These are phyloP conservation scores for Phaethornis superciliosus DNA, from an alignment of 2,113 vertebrate species.

Conservation along the genomic window DNA sequence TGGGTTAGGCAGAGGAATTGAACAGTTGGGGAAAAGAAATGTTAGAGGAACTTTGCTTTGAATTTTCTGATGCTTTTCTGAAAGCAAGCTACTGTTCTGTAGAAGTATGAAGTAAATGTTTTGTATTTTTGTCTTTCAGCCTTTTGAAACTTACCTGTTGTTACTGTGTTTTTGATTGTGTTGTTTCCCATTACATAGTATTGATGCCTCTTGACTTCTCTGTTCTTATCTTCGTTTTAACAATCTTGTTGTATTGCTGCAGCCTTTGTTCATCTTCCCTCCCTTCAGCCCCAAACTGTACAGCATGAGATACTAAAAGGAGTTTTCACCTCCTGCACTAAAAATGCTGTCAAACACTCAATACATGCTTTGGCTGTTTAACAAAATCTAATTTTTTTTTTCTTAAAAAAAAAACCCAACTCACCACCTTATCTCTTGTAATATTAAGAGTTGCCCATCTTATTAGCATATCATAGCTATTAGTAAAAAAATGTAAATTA, in stretches of 20 bases:
- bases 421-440: neutral
- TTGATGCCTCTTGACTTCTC: neutral
- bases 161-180: neutral
- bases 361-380: neutral
- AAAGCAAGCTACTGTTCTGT: neutral
- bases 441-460: neutral
- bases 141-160: neutral
- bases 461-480: neutral
- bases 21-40: neutral
- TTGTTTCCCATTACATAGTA: neutral
- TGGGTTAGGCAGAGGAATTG: neutral
- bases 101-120: neutral
- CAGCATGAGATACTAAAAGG: neutral
- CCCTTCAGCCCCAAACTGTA: neutral
- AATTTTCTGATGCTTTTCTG: neutral
- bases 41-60: neutral
- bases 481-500: neutral
- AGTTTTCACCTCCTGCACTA: neutral
- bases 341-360: neutral
- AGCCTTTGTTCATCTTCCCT: neutral
- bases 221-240: neutral
- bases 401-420: neutral
- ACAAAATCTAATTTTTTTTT: neutral
- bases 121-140: neutral
- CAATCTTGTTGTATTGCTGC: neutral